Conservation (phyloP, 2,888 invertebrate genomes). For the Eurois occulta region DNA sequence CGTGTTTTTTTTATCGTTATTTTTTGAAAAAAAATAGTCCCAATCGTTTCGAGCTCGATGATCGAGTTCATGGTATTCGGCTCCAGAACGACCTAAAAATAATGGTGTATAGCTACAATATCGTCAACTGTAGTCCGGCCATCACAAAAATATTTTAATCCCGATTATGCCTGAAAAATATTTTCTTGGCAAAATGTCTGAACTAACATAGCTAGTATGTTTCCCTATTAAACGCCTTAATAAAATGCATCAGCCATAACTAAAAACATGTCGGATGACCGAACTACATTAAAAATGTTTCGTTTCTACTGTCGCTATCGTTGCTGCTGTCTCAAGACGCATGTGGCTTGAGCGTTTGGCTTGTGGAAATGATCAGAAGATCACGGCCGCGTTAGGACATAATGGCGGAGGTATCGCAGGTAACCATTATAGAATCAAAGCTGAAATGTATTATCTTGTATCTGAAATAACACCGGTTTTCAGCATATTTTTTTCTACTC, state of each 20-base stretch:
- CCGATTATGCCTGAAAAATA: neutral
- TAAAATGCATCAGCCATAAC: neutral
- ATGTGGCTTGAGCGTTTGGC: neutral
- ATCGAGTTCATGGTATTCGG: too few relatives aligned
- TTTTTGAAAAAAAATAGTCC: too few relatives aligned
- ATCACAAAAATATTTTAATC: too few relatives aligned
- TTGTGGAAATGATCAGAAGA: neutral
- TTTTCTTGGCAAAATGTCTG: neutral
- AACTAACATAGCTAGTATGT: neutral
- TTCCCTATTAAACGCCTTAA: neutral
- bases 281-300: neutral
- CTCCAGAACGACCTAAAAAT: too few relatives aligned
- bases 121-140: too few relatives aligned
- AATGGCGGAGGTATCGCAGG: neutral
- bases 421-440: neutral
- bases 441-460: neutral
- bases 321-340: too few relatives aligned
- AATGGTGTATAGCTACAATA: too few relatives aligned
- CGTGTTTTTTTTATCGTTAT: too few relatives aligned
- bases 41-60: too few relatives aligned
- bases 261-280: neutral
- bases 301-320: neutral
- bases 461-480: neutral
- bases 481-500: too few relatives aligned
- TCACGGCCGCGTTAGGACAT: neutral